Percentiles rank a stretch among this genome's conserved stretches.
Conservation (phyloP, 2,888 invertebrate species). For the Acleris emargana region DNA sequence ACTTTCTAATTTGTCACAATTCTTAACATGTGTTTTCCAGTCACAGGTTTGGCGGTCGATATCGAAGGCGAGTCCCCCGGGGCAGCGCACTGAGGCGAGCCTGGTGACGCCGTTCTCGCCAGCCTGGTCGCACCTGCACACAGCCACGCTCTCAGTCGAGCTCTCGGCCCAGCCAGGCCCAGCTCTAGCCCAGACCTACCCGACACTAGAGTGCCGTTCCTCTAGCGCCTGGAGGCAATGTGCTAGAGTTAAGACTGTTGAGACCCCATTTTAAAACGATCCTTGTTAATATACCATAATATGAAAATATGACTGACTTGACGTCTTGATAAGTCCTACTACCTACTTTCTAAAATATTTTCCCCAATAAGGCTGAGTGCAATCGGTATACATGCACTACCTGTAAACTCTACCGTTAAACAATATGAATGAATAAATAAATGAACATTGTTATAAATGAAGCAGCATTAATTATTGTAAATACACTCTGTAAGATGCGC, state of each 20-base stretch:
- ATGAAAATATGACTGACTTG: background rate
- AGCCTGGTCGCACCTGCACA: conserved; percentile 95
- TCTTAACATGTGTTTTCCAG: conserved; percentile 98
- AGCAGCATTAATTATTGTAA: too few relatives aligned
- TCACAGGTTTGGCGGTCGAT: conserved; percentile 97
- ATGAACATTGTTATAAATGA: too few relatives aligned
- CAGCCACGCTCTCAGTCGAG: conserved; percentile 66
- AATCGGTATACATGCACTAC: too few relatives aligned
- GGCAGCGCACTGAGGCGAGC: conserved; percentile 95
- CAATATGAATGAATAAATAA: too few relatives aligned
- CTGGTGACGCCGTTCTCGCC: conserved; percentile 93
- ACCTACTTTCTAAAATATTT: too few relatives aligned
- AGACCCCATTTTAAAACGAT: background rate
- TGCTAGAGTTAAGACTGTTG: conserved; percentile 26
- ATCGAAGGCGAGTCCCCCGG: conserved; percentile 96
- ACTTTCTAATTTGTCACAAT: conserved; percentile 97
- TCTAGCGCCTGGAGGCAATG: background rate
- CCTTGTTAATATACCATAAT: too few relatives aligned
- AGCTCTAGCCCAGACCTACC: conserved; percentile 18
- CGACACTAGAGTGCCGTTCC: too few relatives aligned
- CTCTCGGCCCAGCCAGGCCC: conserved; percentile 17
- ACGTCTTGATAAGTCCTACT: too few relatives aligned
- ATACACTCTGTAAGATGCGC: too few relatives aligned
- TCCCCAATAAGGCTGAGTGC: too few relatives aligned
- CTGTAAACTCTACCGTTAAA: too few relatives aligned